A percentile compares a stretch with the other conserved stretches of the same genome.
These are phyloP conservation scores for Gavia stellata DNA, from an alignment of 2,113 vertebrate genomes.

Conservation along the genomic window DNA sequence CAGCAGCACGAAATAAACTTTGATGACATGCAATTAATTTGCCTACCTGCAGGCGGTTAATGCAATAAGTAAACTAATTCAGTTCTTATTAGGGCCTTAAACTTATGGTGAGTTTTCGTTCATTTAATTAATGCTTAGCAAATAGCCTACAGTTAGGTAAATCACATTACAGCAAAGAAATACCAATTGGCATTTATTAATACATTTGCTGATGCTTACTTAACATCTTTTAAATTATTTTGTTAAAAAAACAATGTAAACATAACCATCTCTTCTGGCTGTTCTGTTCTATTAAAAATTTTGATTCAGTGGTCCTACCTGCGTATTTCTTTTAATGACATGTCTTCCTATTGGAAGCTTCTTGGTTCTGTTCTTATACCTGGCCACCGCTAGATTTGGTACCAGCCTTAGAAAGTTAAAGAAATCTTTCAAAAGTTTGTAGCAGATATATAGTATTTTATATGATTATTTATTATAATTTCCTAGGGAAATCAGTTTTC, in stretches of 20 bases:
- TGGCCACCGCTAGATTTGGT: not conserved
- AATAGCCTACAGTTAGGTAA: slow-evolving; percentile 7
- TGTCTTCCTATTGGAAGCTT: not conserved
- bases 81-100: not conserved
- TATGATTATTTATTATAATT: not conserved
- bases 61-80: slow-evolving; percentile 30
- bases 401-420: not conserved
- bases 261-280: not conserved
- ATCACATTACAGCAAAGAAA: not conserved
- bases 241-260: not conserved
- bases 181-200: not conserved
- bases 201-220: not conserved
- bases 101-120: not conserved
- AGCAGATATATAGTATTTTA: not conserved
- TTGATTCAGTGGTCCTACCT: not conserved
- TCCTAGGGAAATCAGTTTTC: not conserved
- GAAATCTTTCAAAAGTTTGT: not conserved
- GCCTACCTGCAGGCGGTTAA: slow-evolving; percentile 1
- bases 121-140: slow-evolving; percentile 48
- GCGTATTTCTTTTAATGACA: not conserved
- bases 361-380: not conserved
- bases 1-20: not conserved
- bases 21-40: slow-evolving; percentile 28
- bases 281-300: not conserved
- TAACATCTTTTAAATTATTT: not conserved